Base-by-base conservation (phyloP, 1,140 invertebrate species). In the Procambarus virginalis region DNA sequence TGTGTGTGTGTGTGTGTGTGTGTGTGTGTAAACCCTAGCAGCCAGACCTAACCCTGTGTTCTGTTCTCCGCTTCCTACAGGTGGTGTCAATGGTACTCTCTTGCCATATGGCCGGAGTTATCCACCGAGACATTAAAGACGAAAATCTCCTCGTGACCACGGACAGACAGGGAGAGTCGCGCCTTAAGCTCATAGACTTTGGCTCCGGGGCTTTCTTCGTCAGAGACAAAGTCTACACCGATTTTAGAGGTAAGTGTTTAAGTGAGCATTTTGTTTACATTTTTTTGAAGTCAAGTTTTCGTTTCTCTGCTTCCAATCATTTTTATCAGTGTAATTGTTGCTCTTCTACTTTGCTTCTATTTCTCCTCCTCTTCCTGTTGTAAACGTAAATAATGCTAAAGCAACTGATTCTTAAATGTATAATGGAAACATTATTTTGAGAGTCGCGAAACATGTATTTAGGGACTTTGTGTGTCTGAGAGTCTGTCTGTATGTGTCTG, bases 71-170 rank as follows among this genome's bases (percentile, higher is more conserved):
- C 77, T n/a, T 51, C 34, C 64, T 51, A 10, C 77, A 90, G 89
- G 89, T 90, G 76, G 94, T 95, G 20, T 93, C 95, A 86, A 95
- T 95, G 14, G 93, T 95, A 8, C 93, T 94, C 84, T 93, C 93
- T 14, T 95, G 95, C 91, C 94, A 95, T 90, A 93, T 94, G 58
- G 94, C 93, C 82, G 94, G 94, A 34, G 95, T 95, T 22, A 93
- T 96, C 60, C 96, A 96, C 93, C 93, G 96, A 55, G 96, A 96
- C 93, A 96, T 96, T 91, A 96, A 96, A 92, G 95, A 95, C 93
- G 95, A 95, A 92, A 95, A 95, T 92, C 94, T 96, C 79, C 93
- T 95, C 45, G 94, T 95, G 20, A 95, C 96, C 92, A 93, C 95
- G 73, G 94, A 94, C 91, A 94, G 94, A 20, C 81, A 22, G 89